phyloP scores from a whole-genome alignment of 2,113 vertebrate genomes.

The Oncorhynchus clarkii region DNA sequence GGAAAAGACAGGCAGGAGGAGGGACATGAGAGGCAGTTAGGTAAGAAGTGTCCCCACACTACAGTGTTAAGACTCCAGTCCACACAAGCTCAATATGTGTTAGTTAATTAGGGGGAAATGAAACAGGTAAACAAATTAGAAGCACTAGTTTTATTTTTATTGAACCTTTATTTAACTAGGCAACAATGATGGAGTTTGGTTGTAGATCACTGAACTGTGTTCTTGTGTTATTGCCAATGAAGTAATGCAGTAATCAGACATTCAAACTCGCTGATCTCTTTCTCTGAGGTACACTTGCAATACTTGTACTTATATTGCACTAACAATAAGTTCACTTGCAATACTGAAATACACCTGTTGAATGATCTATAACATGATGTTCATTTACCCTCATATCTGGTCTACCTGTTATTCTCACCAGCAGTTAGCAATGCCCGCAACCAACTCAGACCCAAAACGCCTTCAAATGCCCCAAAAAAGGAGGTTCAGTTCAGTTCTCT shows the following conservation, averaged over 20 bases:
- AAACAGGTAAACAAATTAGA: neutral
- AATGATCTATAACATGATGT: too few species aligned
- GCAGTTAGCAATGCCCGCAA: slow-evolving; percentile 7
- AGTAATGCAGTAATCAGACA: too few species aligned
- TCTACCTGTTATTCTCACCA: too few species aligned
- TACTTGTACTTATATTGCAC: too few species aligned
- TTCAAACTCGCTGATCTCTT: too few species aligned
- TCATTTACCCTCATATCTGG: too few species aligned
- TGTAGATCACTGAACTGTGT: neutral
- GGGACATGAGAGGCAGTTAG: neutral
- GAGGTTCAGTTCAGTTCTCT: slow-evolving; percentile 19
- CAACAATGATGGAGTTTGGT: neutral
- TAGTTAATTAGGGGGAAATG: neutral
- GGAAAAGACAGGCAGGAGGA: slow-evolving; percentile 17
- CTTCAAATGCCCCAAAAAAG: neutral
- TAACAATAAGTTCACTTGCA: too few species aligned
- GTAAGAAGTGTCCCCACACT: neutral
- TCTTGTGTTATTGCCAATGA: slow-evolving; percentile 3
- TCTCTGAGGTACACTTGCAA: too few species aligned
- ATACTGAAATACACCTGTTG: too few species aligned
- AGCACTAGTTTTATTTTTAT: neutral
- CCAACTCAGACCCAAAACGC: slow-evolving; percentile 24
- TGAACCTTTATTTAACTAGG: too few species aligned
- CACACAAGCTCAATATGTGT: neutral
- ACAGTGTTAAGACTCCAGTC: neutral